A percentile compares a stretch with the other conserved stretches of the same genome.
Conservation (phyloP, 2,888 invertebrate genomes). For the Dioctria rufipes region DNA sequence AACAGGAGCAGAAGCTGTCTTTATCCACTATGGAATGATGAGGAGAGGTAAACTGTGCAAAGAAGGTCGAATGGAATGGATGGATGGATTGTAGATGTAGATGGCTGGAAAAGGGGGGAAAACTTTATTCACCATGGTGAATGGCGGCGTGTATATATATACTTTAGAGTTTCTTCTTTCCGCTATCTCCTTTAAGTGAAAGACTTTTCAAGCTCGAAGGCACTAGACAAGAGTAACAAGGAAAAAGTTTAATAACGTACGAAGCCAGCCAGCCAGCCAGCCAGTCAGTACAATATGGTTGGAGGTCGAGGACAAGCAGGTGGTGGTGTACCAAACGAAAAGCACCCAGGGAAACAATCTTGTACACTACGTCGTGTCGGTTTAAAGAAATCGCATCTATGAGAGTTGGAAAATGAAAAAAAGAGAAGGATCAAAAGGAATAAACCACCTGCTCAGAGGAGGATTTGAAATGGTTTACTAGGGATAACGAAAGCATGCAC, state of each 20-base stretch:
- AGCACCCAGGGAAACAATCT: background rate
- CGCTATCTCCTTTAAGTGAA: conserved; percentile 44
- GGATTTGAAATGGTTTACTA: conserved; percentile 9
- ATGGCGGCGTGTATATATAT: background rate
- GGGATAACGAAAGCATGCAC: background rate
- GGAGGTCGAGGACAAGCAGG: background rate
- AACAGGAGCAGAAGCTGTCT: conserved; percentile 10
- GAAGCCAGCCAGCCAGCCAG: background rate
- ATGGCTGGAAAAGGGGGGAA: background rate
- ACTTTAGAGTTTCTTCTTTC: conserved; percentile 6
- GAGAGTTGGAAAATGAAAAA: background rate
- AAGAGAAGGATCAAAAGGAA: background rate
- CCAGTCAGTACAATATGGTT: background rate
- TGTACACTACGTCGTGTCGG: conserved; percentile 8
- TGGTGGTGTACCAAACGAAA: background rate
- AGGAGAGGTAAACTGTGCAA: background rate
- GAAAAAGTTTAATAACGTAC: conserved; percentile 49
- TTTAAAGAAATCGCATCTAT: conserved; percentile 9
- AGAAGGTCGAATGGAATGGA: background rate
- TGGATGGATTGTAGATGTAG: background rate
- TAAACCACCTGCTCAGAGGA: conserved; percentile 38
- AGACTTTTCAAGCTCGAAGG: conserved; percentile 43
- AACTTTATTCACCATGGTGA: conserved; percentile 8
- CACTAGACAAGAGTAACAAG: conserved; percentile 44
- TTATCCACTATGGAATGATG: background rate